Conservation (phyloP, 30 jellyfish, hydroid and myxozoan genomes). For the Turritopsis dohrnii region DNA sequence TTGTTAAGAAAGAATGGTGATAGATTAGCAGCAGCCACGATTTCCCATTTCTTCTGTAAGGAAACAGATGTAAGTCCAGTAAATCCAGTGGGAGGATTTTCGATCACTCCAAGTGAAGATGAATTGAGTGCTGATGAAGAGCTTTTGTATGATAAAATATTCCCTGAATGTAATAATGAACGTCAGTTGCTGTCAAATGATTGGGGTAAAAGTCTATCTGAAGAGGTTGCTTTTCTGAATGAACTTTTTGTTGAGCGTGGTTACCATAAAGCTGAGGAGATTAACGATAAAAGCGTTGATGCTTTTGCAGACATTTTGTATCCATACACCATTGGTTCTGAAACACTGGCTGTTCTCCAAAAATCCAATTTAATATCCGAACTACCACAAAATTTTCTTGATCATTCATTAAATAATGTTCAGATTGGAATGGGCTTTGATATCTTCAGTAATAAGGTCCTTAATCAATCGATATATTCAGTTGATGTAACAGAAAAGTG, state of each 20-base stretch:
- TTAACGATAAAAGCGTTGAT: neutral
- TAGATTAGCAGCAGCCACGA: neutral
- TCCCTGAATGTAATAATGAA: neutral
- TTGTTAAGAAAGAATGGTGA: too few species aligned
- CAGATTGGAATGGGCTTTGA: neutral
- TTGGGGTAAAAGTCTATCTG: neutral
- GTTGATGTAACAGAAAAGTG: neutral
- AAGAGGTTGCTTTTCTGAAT: neutral
- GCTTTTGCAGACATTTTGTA: neutral
- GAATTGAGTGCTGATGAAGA: neutral
- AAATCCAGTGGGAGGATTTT: neutral
- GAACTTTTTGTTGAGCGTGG: neutral
- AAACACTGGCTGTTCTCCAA: neutral
- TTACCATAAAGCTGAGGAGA: neutral
- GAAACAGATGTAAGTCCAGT: neutral
- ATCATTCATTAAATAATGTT: neutral
- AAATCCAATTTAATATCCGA: neutral
- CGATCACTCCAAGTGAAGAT: neutral
- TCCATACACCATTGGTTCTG: neutral
- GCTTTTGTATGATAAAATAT: neutral
- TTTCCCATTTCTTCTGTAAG: neutral
- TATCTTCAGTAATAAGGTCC: neutral
- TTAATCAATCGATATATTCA: neutral
- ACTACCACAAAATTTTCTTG: neutral
- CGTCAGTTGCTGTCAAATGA: neutral